phyloP scores from a whole-genome alignment of 2,797 vertebrate species.

The Syngnathus acus region DNA sequence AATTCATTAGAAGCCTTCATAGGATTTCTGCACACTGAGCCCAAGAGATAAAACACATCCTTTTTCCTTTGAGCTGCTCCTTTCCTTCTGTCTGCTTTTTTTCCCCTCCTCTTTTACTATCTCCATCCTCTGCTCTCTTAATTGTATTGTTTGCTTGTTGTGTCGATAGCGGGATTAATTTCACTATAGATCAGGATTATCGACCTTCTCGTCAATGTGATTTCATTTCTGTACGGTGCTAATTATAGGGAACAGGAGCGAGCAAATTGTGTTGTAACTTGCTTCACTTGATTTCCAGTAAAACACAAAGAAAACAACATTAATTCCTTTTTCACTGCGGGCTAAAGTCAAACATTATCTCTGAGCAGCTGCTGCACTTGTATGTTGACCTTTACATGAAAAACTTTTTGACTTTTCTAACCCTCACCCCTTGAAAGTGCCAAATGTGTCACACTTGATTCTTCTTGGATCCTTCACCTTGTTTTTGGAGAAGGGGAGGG shows the following conservation, averaged over 20 bases:
- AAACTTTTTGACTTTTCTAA: slow-evolving; percentile 44
- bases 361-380: slow-evolving; percentile 4
- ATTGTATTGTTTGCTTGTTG: slow-evolving; percentile 75
- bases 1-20: slow-evolving; percentile 82
- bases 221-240: slow-evolving; percentile 77
- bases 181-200: slow-evolving; percentile 78
- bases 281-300: slow-evolving; percentile 70
- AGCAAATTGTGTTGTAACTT: slow-evolving; percentile 76
- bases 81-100: slow-evolving; percentile 38
- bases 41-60: slow-evolving; percentile 75
- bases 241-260: slow-evolving; percentile 72
- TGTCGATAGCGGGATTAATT: slow-evolving; percentile 78
- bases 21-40: slow-evolving; percentile 76
- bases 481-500: slow-evolving; percentile 48
- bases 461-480: slow-evolving; percentile 45
- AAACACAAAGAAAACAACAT: slow-evolving; percentile 64
- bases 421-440: slow-evolving; percentile 39
- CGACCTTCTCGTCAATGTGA: slow-evolving; percentile 75
- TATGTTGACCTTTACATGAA: slow-evolving; percentile 33
- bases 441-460: slow-evolving; percentile 45
- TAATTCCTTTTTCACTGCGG: slow-evolving; percentile 46
- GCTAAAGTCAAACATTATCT: slow-evolving; percentile 40
- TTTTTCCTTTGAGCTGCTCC: slow-evolving; percentile 52
- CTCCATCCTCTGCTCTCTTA: slow-evolving; percentile 62
- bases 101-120: slow-evolving; percentile 26